Evolutionary conservation across 2,888 invertebrate species (phyloP).

Genomic region (Acrocyrtus sp.): DNA sequence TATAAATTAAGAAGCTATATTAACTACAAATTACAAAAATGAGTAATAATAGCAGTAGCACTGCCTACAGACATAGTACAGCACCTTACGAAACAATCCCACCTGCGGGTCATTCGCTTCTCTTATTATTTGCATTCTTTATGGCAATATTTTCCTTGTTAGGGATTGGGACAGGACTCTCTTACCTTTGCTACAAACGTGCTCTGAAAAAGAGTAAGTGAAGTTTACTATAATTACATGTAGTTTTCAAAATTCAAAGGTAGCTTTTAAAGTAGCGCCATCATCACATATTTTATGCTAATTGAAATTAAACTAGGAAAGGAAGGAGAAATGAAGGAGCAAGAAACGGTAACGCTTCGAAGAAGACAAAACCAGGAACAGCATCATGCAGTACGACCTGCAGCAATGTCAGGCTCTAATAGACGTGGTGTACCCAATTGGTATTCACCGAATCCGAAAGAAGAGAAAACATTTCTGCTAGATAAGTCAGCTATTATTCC

Average conservation of each 20-base stretch:
- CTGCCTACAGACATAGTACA: no score
- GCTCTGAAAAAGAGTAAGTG: conserved; percentile 22
- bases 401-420: no score
- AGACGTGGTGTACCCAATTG: conserved; percentile 25
- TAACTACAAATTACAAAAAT: no score
- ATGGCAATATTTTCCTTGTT: conserved; percentile 16
- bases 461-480: conserved; percentile 15
- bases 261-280: background rate
- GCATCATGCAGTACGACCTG: conserved; percentile 4
- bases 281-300: background rate
- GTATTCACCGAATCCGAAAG: conserved; percentile 31
- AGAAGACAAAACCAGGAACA: conserved; percentile 7
- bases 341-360: background rate
- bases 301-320: background rate
- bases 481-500: conserved; percentile 18
- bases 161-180: conserved; percentile 5
- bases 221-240: background rate
- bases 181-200: conserved; percentile 17
- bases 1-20: no score
- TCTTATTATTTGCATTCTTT: conserved; percentile 26
- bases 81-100: no score
- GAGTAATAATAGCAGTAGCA: no score
- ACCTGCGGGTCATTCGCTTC: background rate
- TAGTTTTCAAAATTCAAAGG: background rate
- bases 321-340: background rate